Conservation (phyloP, 2,797 vertebrate species). For the Pristis pectinata region DNA sequence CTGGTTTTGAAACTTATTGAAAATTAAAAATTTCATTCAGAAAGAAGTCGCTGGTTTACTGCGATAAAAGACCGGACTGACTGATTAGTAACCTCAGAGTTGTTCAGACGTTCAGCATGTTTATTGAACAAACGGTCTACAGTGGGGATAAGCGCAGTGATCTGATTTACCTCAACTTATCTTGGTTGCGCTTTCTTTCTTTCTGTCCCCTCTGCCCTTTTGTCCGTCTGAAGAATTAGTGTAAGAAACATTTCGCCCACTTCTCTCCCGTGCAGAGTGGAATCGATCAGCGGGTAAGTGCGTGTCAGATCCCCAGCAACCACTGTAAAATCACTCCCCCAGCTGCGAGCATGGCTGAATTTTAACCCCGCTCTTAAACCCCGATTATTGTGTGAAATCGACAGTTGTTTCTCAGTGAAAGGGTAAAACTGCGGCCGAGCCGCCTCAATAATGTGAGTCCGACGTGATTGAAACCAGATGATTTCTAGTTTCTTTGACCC, state of each 20-base stretch:
- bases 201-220: not conserved
- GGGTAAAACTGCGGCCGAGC: not conserved
- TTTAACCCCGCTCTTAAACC: not conserved
- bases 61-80: not conserved
- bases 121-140: not conserved
- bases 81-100: not conserved
- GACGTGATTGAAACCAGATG: slow-evolving; percentile 38
- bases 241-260: not conserved
- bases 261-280: not conserved
- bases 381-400: not conserved
- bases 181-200: not conserved
- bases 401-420: not conserved
- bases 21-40: not conserved
- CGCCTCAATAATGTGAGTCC: not conserved
- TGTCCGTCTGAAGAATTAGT: not conserved
- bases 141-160: not conserved
- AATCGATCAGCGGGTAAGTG: too few relatives aligned
- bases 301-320: not conserved
- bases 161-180: not conserved
- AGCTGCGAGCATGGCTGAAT: not conserved
- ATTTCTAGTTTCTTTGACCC: not conserved
- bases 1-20: not conserved
- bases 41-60: not conserved
- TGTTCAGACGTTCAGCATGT: not conserved
- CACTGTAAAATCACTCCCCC: not conserved